A percentile compares a stretch with the other conserved stretches of the same genome.
These are phyloP conservation scores for Lasius fuliginosus DNA, from an alignment of 2,888 invertebrate species.

Conservation along the genomic window DNA sequence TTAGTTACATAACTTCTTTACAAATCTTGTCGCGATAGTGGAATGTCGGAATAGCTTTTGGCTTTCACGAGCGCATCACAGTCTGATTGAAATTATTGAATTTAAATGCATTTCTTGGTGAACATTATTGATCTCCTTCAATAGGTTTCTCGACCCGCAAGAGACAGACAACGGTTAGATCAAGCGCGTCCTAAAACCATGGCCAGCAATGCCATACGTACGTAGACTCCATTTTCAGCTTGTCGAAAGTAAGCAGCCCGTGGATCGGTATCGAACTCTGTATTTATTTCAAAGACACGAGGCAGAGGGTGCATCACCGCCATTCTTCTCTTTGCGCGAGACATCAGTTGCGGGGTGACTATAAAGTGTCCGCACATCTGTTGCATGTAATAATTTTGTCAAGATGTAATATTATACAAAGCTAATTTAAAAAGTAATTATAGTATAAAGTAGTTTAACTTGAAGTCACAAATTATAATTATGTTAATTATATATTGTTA, in stretches of 20 bases:
- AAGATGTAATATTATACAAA: neutral
- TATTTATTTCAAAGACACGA: constrained; percentile 97
- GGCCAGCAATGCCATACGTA: constrained; percentile 98
- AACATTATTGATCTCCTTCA: constrained; percentile 6
- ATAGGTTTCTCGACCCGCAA: neutral
- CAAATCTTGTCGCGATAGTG: neutral
- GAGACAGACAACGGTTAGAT: constrained; percentile 15
- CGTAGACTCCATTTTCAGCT: constrained; percentile 99
- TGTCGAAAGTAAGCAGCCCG: constrained; percentile 99
- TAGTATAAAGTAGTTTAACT: neutral
- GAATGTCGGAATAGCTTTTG: constrained; percentile 1
- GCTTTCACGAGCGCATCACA: constrained; percentile 53
- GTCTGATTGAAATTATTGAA: constrained; percentile 50
- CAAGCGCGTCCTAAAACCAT: constrained; percentile 91
- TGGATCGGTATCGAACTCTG: constrained; percentile 98
- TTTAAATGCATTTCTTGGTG: neutral
- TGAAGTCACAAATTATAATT: neutral
- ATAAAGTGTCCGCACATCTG: constrained; percentile 95
- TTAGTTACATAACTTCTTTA: neutral
- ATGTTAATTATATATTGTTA: neutral
- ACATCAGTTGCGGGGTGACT: constrained; percentile 98
- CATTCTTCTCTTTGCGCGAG: constrained; percentile 96
- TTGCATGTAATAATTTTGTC: neutral
- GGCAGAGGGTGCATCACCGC: constrained; percentile 99
- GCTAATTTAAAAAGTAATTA: neutral